A percentile compares a stretch with the other conserved stretches of the same genome.
Evolutionary conservation across 2,888 invertebrate species (phyloP).

Genomic region (Xestobium rufovillosum): DNA sequence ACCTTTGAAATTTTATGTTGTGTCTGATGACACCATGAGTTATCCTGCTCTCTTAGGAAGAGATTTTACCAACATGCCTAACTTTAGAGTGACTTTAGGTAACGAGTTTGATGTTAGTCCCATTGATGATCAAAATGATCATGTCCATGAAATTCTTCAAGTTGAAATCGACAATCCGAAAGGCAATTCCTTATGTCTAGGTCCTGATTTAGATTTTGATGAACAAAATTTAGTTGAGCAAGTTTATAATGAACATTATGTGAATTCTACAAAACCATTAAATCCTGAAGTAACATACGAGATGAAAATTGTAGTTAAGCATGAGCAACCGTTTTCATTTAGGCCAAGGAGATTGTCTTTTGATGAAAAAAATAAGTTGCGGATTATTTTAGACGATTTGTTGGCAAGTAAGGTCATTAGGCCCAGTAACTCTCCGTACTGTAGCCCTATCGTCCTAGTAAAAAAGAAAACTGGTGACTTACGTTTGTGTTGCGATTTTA

Average conservation of each 20-base stretch:
- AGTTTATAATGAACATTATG: not conserved
- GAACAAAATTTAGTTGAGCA: conserved; percentile 3
- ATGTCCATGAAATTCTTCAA: too few relatives aligned
- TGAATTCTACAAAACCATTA: not conserved
- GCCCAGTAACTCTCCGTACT: conserved; percentile 30
- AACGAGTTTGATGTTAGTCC: not conserved
- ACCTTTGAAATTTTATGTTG: not conserved
- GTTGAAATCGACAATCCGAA: too few relatives aligned
- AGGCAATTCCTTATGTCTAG: too few relatives aligned
- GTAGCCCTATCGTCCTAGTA: conserved; percentile 24
- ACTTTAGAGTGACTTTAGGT: not conserved
- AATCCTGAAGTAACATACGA: not conserved
- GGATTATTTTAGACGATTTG: conserved; percentile 21
- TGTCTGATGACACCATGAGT: too few relatives aligned
- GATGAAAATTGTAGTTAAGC: conserved; percentile 4
- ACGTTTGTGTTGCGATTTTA: conserved; percentile 28
- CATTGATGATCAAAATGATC: too few relatives aligned
- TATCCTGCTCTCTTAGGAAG: not conserved
- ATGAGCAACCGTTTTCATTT: conserved; percentile 13
- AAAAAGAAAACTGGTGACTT: conserved; percentile 24
- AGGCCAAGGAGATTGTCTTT: conserved; percentile 21
- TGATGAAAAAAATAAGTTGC: conserved; percentile 18
- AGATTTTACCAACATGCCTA: conserved; percentile 1
- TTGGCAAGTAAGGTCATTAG: conserved; percentile 20
- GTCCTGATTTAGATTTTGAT: not conserved